Evolutionary conservation across 2,113 vertebrate species (phyloP).

Genomic region (Thamnaconus septentrionalis): DNA sequence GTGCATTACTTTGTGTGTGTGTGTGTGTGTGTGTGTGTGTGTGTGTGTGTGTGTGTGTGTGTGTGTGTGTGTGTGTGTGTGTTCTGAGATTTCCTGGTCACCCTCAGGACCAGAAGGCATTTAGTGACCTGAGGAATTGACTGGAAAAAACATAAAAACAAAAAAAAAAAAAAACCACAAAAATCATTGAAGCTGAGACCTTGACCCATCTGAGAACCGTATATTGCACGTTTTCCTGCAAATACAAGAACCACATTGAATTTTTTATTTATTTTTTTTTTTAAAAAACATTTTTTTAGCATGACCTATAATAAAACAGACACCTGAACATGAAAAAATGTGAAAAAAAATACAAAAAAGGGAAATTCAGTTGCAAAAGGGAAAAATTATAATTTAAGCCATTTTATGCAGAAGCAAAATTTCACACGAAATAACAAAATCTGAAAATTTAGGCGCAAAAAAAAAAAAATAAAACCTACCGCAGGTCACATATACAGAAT

Average conservation of each 20-base stretch:
- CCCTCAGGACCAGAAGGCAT: constrained; percentile 70
- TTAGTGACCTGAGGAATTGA: constrained; percentile 75
- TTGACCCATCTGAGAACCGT: constrained; percentile 67
- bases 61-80: constrained; percentile 63
- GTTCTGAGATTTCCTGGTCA: constrained; percentile 69
- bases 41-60: constrained; percentile 10
- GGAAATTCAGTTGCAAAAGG: constrained; percentile 1
- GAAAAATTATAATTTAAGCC: constrained; percentile 42
- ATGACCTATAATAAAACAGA: constrained; percentile 29
- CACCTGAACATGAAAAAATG: constrained; percentile 20
- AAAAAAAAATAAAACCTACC: constrained; percentile 26
- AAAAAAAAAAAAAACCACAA: background rate
- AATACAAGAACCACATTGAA: constrained; percentile 56
- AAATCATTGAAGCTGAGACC: constrained; percentile 48
- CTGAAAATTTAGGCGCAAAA: background rate
- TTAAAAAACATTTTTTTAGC: constrained; percentile 5
- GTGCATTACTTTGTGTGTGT: constrained; percentile 15
- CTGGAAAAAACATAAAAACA: constrained; percentile 39
- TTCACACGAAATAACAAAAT: background rate
- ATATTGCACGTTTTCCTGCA: constrained; percentile 78
- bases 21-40: constrained; percentile 65
- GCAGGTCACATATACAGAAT: constrained; percentile 40
- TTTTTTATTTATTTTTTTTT: constrained; percentile 26
- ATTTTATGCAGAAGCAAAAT: constrained; percentile 17
- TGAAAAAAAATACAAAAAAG: constrained; percentile 23